phyloP scores from a whole-genome alignment of 2,888 invertebrate genomes.

The Iphiclides podalirius region DNA sequence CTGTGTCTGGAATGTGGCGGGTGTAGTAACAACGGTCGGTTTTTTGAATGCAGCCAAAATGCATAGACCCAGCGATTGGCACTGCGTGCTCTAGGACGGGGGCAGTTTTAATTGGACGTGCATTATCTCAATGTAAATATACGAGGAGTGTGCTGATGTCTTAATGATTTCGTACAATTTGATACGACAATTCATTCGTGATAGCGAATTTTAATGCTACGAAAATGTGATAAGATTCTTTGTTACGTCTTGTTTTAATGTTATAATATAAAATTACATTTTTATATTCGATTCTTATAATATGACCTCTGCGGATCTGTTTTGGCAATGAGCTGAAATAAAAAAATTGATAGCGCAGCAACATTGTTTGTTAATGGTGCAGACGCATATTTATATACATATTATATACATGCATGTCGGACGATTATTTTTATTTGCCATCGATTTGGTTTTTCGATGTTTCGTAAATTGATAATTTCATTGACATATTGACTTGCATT shows the following conservation, averaged over 20 bases:
- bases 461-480: too few species aligned
- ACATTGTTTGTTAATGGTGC: neutral
- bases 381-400: neutral
- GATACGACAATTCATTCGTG: slow-evolving; percentile 4
- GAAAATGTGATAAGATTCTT: neutral
- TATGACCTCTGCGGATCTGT: neutral
- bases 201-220: slow-evolving; percentile 2
- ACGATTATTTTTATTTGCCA: too few species aligned
- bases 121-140: slow-evolving; percentile 29
- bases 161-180: slow-evolving; percentile 14
- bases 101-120: slow-evolving; percentile 24
- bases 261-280: neutral
- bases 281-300: neutral
- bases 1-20: neutral
- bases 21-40: slow-evolving; percentile 9
- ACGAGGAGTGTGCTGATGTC: slow-evolving; percentile 23
- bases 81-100: too few species aligned
- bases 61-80: slow-evolving; percentile 26
- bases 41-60: slow-evolving; percentile 32
- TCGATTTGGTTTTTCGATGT: too few species aligned
- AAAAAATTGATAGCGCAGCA: neutral
- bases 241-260: too few species aligned
- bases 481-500: too few species aligned
- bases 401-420: too few species aligned
- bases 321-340: neutral